Evolutionary conservation across 1,140 invertebrate genomes (phyloP).

Genomic region (Bactericera cockerelli): DNA sequence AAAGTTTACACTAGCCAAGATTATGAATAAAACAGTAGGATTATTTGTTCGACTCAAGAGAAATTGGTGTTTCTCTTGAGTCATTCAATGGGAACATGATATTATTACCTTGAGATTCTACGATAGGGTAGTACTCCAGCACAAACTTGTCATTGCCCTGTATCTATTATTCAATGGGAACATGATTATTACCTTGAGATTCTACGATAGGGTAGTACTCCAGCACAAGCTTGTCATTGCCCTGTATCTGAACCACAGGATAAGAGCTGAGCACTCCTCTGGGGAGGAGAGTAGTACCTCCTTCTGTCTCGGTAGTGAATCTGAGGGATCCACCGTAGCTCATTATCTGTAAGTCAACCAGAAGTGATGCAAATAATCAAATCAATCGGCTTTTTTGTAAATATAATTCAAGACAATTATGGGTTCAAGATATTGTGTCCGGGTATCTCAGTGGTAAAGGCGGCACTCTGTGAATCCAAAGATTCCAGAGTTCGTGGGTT

Average conservation of each 20-base stretch:
- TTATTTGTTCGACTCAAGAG: conserved; percentile 23
- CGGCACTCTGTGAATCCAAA: no score
- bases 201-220: conserved; percentile 44
- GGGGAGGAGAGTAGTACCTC: conserved; percentile 35
- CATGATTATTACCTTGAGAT: neutral
- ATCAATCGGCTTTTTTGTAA: conserved; percentile 7
- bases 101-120: neutral
- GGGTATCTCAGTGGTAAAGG: no score
- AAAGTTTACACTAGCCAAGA: no score
- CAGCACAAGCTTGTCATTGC: conserved; percentile 56
- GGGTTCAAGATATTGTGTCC: neutral
- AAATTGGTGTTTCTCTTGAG: neutral
- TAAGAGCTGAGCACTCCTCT: conserved; percentile 45
- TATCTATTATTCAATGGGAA: no score
- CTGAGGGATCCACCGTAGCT: conserved; percentile 85
- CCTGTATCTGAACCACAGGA: conserved; percentile 69
- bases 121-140: conserved; percentile 50
- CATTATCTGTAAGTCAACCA: conserved; percentile 46
- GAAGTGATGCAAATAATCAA: conserved; percentile 16
- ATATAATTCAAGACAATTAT: neutral
- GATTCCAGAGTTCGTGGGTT: no score
- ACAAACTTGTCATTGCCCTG: conserved; percentile 62
- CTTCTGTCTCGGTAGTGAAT: conserved; percentile 56
- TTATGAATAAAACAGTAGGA: conserved; percentile 19
- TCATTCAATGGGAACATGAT: conserved; percentile 20